A percentile compares a stretch with the other conserved stretches of the same genome.
phyloP scores from a whole-genome alignment of 1,140 invertebrate species.

The Trypoxylus dichotomus region DNA sequence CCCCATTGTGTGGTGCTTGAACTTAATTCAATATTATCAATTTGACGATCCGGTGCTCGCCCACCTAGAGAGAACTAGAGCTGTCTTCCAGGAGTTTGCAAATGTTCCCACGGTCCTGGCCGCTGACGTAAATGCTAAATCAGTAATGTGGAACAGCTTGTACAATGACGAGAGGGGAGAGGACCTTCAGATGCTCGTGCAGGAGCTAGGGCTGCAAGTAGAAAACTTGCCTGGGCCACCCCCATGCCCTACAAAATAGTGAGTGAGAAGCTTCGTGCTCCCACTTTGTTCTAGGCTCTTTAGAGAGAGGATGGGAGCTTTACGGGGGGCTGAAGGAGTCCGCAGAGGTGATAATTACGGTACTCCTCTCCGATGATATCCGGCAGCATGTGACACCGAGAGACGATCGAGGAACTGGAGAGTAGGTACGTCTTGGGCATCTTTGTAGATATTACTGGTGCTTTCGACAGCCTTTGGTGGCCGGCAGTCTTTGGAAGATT shows the following conservation, averaged over 20 bases:
- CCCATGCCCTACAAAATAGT: conserved; percentile 29
- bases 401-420: background rate
- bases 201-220: background rate
- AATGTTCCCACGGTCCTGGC: background rate
- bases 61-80: background rate
- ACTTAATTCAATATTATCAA: conserved; percentile 25
- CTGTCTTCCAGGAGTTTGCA: background rate
- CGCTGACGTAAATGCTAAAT: background rate
- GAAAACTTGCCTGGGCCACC: background rate
- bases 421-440: background rate
- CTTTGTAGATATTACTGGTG: background rate
- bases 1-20: background rate
- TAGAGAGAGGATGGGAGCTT: conserved; percentile 1
- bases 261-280: background rate
- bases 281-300: background rate
- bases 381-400: background rate
- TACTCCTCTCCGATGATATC: background rate
- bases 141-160: background rate
- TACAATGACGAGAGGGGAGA: background rate
- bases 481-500: background rate
- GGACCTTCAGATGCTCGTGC: background rate
- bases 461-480: conserved; percentile 29
- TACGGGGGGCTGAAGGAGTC: background rate
- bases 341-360: background rate
- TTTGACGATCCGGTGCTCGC: background rate